These are phyloP conservation scores for Sylvia atricapilla DNA, from an alignment of 2,113 vertebrate genomes.

Conservation along the genomic window DNA sequence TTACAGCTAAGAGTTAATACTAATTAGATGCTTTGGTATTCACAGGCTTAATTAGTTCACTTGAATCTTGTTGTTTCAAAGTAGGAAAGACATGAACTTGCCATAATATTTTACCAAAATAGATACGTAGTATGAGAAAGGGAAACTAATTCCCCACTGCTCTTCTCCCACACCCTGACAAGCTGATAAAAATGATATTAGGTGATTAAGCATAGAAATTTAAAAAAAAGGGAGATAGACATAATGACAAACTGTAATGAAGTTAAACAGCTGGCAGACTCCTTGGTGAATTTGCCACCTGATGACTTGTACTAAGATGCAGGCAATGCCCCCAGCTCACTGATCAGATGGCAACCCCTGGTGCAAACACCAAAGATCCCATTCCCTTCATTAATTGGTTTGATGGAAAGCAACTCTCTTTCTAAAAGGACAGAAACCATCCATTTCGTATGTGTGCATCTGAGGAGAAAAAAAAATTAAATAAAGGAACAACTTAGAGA, in stretches of 20 bases:
- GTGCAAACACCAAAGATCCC: slow-evolving; percentile 5
- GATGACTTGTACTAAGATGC: slow-evolving; percentile 53
- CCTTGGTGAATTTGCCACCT: slow-evolving; percentile 71
- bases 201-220: slow-evolving; percentile 67
- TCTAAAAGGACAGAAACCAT: not conserved
- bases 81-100: slow-evolving; percentile 52
- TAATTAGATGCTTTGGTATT: slow-evolving; percentile 68
- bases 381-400: slow-evolving; percentile 55
- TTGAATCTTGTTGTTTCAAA: slow-evolving; percentile 68
- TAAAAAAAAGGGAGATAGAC: slow-evolving; percentile 52
- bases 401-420: slow-evolving; percentile 19
- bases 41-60: slow-evolving; percentile 65
- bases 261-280: slow-evolving; percentile 63
- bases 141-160: slow-evolving; percentile 28
- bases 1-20: slow-evolving; percentile 60
- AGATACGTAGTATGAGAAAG: slow-evolving; percentile 25
- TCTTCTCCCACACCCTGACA: slow-evolving; percentile 64
- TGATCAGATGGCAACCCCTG: slow-evolving; percentile 12
- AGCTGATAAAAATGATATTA: slow-evolving; percentile 72
- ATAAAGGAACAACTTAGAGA: not conserved
- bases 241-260: slow-evolving; percentile 72
- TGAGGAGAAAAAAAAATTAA: not conserved
- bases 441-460: not conserved
- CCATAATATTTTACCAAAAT: slow-evolving; percentile 68
- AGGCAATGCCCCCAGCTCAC: slow-evolving; percentile 50